Conservation (phyloP, 2,888 invertebrate species). For the Hypomecis atomaria region DNA sequence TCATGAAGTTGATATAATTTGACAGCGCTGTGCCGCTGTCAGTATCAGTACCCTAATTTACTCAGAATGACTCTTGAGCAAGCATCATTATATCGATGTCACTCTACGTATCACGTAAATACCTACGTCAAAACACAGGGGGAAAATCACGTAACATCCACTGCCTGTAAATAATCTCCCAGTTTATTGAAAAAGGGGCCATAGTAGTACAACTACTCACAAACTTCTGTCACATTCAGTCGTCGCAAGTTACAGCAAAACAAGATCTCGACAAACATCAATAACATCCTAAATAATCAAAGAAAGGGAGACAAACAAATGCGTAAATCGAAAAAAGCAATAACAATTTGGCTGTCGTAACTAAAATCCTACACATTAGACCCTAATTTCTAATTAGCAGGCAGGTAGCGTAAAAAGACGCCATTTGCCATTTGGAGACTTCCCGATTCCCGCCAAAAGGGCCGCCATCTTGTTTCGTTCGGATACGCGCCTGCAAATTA, state of each 20-base stretch:
- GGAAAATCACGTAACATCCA: too few relatives aligned
- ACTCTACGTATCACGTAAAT: too few relatives aligned
- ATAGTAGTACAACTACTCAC: too few relatives aligned
- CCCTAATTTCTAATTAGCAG: slow-evolving; percentile 83
- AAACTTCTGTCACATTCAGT: neutral
- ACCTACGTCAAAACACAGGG: too few relatives aligned
- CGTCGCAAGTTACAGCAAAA: slow-evolving; percentile 20
- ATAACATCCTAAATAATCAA: slow-evolving; percentile 57
- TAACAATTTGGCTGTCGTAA: slow-evolving; percentile 73
- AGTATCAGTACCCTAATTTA: too few relatives aligned
- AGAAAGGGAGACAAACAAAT: slow-evolving; percentile 64
- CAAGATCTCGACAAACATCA: slow-evolving; percentile 40
- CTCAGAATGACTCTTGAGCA: too few relatives aligned
- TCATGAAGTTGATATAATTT: too few relatives aligned
- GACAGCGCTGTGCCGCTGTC: too few relatives aligned
- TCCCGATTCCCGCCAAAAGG: slow-evolving; percentile 77
- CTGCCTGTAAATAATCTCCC: too few relatives aligned
- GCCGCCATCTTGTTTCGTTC: slow-evolving; percentile 61
- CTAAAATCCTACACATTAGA: slow-evolving; percentile 79
- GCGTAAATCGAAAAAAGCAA: slow-evolving; percentile 73
- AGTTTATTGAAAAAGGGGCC: too few relatives aligned
- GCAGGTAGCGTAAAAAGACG: slow-evolving; percentile 83
- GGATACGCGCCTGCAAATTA: slow-evolving; percentile 81
- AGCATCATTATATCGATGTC: too few relatives aligned
- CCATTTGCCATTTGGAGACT: slow-evolving; percentile 69